These are phyloP conservation scores for Zootoca vivipara DNA, from an alignment of 2,113 vertebrate genomes.

Conservation along the genomic window DNA sequence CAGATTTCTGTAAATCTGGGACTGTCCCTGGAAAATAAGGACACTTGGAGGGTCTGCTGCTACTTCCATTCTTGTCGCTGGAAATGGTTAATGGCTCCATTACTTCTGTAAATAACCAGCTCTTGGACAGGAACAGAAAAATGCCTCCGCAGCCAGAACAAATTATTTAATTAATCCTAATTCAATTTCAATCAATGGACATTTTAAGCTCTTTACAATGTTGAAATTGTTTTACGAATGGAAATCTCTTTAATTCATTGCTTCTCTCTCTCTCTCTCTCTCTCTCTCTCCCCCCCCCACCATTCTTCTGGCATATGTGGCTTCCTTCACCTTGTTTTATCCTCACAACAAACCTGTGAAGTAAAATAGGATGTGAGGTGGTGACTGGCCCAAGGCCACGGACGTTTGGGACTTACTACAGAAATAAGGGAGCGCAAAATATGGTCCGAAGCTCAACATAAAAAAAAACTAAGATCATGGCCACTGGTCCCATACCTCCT, in stretches of 20 bases:
- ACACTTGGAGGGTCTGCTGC: too few relatives aligned
- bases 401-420: background rate
- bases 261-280: background rate
- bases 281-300: too few relatives aligned
- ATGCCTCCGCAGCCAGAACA: slow-evolving; percentile 21
- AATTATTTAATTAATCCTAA: slow-evolving; percentile 41
- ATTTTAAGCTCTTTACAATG: slow-evolving; percentile 12
- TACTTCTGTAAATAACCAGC: slow-evolving; percentile 1
- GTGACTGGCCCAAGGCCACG: background rate
- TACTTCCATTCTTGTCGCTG: background rate
- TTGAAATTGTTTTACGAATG: rapidly evolving
- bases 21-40: too few relatives aligned
- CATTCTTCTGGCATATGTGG: background rate
- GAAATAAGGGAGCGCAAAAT: too few relatives aligned
- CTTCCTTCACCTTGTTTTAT: background rate
- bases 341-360: background rate
- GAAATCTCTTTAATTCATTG: background rate
- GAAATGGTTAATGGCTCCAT: slow-evolving; percentile 39
- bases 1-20: too few relatives aligned
- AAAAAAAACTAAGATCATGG: too few relatives aligned
- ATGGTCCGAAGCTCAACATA: too few relatives aligned
- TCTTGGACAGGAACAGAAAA: slow-evolving; percentile 4
- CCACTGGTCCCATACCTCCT: too few relatives aligned
- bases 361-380: background rate
- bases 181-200: slow-evolving; percentile 38